These are phyloP conservation scores for Parauchenoglanis punctatus DNA, from an alignment of 2,797 vertebrate genomes.

Conservation along the genomic window DNA sequence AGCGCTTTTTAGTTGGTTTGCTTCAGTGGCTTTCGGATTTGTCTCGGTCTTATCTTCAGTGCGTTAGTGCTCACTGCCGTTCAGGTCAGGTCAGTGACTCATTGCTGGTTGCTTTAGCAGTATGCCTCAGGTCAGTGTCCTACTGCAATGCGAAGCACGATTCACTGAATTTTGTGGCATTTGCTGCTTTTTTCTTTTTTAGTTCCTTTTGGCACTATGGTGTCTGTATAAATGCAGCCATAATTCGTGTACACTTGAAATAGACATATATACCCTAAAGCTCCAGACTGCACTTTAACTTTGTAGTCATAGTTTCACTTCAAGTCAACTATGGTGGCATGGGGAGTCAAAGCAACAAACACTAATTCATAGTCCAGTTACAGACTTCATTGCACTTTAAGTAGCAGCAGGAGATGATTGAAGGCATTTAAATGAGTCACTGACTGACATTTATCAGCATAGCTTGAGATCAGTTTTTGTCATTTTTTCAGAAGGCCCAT, in stretches of 20 bases:
- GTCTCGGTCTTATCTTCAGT: not conserved
- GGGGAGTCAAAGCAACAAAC: constrained; percentile 12
- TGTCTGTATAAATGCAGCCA: constrained; percentile 15
- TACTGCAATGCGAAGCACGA: not conserved
- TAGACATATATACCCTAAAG: constrained; percentile 1
- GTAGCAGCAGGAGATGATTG: not conserved
- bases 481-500: not conserved
- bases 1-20: not conserved
- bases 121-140: constrained; percentile 10
- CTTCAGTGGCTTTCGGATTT: not conserved
- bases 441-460: constrained; percentile 7
- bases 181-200: not conserved
- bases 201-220: constrained; percentile 4
- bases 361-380: not conserved
- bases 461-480: not conserved
- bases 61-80: not conserved
- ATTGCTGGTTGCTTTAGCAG: constrained; percentile 19
- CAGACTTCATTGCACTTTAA: not conserved
- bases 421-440: constrained; percentile 22
- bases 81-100: constrained; percentile 35
- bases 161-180: not conserved
- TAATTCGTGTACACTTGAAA: constrained; percentile 11
- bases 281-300: constrained; percentile 12
- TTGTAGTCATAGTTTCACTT: constrained; percentile 10
- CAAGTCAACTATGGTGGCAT: not conserved